A percentile compares a stretch with the other conserved stretches of the same genome.
phyloP scores from a whole-genome alignment of 2,113 vertebrate species.

The Neogobius melanostomus region DNA sequence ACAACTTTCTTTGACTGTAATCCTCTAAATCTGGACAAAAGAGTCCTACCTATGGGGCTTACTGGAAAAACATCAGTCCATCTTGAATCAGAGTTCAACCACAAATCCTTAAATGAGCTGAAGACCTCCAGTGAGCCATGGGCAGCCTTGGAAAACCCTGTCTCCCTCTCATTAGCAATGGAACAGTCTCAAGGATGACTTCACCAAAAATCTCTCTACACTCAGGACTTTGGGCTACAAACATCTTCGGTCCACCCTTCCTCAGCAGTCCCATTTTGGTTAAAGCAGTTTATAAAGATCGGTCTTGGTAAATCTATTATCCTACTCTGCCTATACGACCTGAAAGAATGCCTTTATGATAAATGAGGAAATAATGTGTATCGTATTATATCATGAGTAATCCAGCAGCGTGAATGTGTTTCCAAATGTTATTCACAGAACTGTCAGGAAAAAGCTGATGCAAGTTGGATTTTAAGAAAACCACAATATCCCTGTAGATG shows the following conservation, averaged over 20 bases:
- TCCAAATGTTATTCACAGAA: not conserved
- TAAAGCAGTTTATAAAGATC: not conserved
- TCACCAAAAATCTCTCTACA: slow-evolving; percentile 57
- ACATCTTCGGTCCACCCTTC: slow-evolving; percentile 25
- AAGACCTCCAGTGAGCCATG: slow-evolving; percentile 61
- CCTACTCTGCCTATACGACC: not conserved
- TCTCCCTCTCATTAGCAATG: slow-evolving; percentile 58
- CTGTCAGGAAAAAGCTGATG: slow-evolving; percentile 2
- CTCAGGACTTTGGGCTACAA: slow-evolving; percentile 49
- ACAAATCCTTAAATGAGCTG: slow-evolving; percentile 52
- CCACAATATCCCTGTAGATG: slow-evolving; percentile 7
- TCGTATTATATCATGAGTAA: not conserved
- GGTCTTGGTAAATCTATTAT: too few relatives aligned
- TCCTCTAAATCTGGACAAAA: slow-evolving; percentile 5
- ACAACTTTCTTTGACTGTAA: not conserved
- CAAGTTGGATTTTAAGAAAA: not conserved
- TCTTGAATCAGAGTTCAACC: slow-evolving; percentile 48
- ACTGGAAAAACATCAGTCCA: slow-evolving; percentile 37
- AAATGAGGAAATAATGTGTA: too few relatives aligned
- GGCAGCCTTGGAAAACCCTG: slow-evolving; percentile 52
- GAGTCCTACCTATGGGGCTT: slow-evolving; percentile 1
- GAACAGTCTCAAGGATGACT: slow-evolving; percentile 50
- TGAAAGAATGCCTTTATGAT: not conserved
- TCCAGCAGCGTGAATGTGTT: not conserved
- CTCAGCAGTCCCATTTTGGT: slow-evolving; percentile 11